Conservation (phyloP, 2,113 vertebrate genomes). For the Brachionichthys hirsutus region DNA sequence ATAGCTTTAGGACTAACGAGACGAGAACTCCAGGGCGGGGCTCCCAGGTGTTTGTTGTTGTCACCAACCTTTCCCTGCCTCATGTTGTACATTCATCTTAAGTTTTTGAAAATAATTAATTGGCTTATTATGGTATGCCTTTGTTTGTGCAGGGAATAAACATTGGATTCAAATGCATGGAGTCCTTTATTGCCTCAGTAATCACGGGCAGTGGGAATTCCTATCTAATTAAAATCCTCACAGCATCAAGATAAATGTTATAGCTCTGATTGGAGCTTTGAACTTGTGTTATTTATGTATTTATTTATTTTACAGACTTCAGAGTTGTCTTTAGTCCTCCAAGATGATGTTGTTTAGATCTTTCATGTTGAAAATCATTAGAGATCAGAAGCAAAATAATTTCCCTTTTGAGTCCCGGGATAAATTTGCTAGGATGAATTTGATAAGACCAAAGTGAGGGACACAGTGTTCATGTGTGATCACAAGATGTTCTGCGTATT, state of each 20-base stretch:
- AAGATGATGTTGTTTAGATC: conserved; percentile 37
- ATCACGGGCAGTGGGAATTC: conserved; percentile 65
- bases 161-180: conserved; percentile 43
- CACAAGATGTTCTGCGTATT: background rate
- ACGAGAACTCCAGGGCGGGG: no score
- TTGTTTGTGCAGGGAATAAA: conserved; percentile 47
- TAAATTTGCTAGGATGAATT: conserved; percentile 33
- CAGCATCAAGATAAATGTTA: conserved; percentile 50
- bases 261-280: conserved; percentile 55
- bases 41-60: background rate
- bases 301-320: conserved; percentile 19
- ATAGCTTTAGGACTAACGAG: background rate
- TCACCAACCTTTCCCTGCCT: conserved; percentile 2
- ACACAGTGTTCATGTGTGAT: background rate
- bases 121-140: conserved; percentile 4
- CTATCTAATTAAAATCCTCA: conserved; percentile 65
- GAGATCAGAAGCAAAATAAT: conserved; percentile 51
- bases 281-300: conserved; percentile 21
- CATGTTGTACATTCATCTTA: conserved; percentile 14
- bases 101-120: conserved; percentile 13
- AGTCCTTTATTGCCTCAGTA: conserved; percentile 56
- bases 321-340: conserved; percentile 42
- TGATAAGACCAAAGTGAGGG: conserved; percentile 17
- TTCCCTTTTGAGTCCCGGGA: conserved; percentile 31
- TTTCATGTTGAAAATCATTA: conserved; percentile 48